Base-by-base conservation (phyloP, 2,113 vertebrate genomes). In the Carassius gibelio region DNA sequence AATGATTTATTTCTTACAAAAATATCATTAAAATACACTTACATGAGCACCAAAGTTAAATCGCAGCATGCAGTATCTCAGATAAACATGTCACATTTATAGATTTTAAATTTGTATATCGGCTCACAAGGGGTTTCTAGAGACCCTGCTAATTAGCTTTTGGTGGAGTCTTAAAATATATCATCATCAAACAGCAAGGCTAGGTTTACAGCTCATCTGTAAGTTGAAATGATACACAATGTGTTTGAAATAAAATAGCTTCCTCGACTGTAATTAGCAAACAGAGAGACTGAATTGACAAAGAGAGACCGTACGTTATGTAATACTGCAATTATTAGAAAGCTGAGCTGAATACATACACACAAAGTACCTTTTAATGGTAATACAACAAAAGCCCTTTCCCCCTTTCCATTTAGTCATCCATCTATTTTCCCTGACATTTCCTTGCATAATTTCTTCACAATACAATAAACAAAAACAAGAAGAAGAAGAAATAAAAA, bases 271-370 rank as follows among this genome's bases (percentile, higher is more conserved):
- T 74, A 74, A 74, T 38, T 75, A 75, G 72, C 72, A 48, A 71
- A 79, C 62, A 68, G 61, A 68, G 59, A 68, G 59, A 68, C 21
- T 82, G 52, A 45, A 71, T 81, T 77, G 81, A 82, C 81, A 86
- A 48, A 50, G 72, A 85, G 50, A 72, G 52, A 55, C 17, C 14
- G 82, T 68, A 66, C 48, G 13, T n/a, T 68, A 82, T 76, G 69
- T 89, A 90, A 90, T 89, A 91, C 88, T 91, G 90, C 79, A 86
- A 59, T 86, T 81, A 81, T 79, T 45, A 79, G 21, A 62, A 75
- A 88, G n/a, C 57, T 34, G 55, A 85, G 52, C 74, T 55, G 9
- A 74, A 85, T 83, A 89, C 80, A 88, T 75, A 87, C 30, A 55
- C 55, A 75, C 19, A 86, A 84, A 83, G 84, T 75, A 81, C 75